Evolutionary conservation across 2,797 vertebrate species (phyloP), one percentile per base, ranked within the genome.

Genomic region (Pelodytes ibericus): DNA sequence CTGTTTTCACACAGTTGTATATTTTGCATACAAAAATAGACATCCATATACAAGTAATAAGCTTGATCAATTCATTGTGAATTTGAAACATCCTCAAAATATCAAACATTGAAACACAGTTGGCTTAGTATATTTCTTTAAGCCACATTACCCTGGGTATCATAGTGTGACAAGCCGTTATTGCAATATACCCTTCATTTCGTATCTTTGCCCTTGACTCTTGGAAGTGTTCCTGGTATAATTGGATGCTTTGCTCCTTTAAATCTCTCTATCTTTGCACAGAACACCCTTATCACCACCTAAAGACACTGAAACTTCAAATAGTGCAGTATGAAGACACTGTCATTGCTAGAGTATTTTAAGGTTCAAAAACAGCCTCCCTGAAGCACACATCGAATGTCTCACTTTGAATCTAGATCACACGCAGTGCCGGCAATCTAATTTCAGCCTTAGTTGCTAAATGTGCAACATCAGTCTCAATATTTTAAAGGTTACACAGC

Each of bases 361-460:
- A 67, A 31, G 57, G 71, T 79, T 79, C 64, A 62, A 33, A 69
- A 27, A 58, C 0, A 63, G n/a, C 27, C 71, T 72, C 63, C 63
- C 70, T 22, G 57, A 30, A 74, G 71, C 71, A 62, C 58, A 56
- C 57, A 66, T 53, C 57, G 63, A 79, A 79, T 79, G 77, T 79
- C 77, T 74, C 77, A 79, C 77, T 73, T 73, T 79, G 71, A 79
- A 73, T 74, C 71, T 69, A 79, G 56, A 78, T 79, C 77, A 79
- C 71, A 74, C 57, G 51, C 64, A 26, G 64, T 61, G 67, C 64
- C 33, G 25, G 71, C 62, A 79, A 79, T 79, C 77, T 79, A 68
- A 79, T 79, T 74, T 74, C 64, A 74, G 76, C 60, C 71, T 62
- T 44, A 79, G 76, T 72, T 67, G 76, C 70, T 79, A 79, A 79